A percentile compares a stretch with the other conserved stretches of the same genome.
These are phyloP conservation scores for Cremastinae sp. DNA, from an alignment of 2,888 invertebrate species.

Conservation along the genomic window DNA sequence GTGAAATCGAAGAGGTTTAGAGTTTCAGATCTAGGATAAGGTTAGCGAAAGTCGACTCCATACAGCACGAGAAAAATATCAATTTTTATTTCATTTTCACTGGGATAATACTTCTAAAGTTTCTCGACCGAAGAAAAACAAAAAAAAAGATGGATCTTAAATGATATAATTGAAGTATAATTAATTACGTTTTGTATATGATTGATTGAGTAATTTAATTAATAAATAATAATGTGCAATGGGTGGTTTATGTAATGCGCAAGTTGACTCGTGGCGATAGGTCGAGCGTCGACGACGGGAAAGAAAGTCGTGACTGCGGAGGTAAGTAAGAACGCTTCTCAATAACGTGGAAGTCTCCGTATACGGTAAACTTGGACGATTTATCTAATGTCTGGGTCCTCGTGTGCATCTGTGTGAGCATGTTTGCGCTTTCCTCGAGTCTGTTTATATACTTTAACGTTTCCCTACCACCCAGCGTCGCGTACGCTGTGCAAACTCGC, in stretches of 20 bases:
- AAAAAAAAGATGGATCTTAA: slow-evolving; percentile 3
- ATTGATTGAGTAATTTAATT: no score
- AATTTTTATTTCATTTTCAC: background rate
- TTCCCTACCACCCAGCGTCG: background rate
- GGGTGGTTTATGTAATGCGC: no score
- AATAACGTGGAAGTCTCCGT: slow-evolving; percentile 60
- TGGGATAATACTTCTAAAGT: no score
- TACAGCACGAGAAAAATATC: background rate
- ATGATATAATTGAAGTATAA: no score
- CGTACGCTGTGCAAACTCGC: slow-evolving; percentile 68
- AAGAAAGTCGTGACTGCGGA: slow-evolving; percentile 30
- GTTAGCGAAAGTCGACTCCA: slow-evolving; percentile 6
- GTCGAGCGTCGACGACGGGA: slow-evolving; percentile 1
- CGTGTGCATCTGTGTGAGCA: slow-evolving; percentile 29
- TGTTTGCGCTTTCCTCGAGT: slow-evolving; percentile 52
- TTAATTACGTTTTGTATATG: no score
- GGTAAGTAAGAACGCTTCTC: slow-evolving; percentile 58
- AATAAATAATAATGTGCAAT: no score
- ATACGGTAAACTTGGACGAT: slow-evolving; percentile 71
- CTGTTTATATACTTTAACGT: slow-evolving; percentile 36
- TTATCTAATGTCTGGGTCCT: slow-evolving; percentile 72
- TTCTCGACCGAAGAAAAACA: background rate
- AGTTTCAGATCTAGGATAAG: slow-evolving; percentile 19
- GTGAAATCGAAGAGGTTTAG: slow-evolving; percentile 50
- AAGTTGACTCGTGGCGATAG: background rate